Evolutionary conservation across 2,888 invertebrate species (phyloP).

Genomic region (Yponomeuta plumbellus): DNA sequence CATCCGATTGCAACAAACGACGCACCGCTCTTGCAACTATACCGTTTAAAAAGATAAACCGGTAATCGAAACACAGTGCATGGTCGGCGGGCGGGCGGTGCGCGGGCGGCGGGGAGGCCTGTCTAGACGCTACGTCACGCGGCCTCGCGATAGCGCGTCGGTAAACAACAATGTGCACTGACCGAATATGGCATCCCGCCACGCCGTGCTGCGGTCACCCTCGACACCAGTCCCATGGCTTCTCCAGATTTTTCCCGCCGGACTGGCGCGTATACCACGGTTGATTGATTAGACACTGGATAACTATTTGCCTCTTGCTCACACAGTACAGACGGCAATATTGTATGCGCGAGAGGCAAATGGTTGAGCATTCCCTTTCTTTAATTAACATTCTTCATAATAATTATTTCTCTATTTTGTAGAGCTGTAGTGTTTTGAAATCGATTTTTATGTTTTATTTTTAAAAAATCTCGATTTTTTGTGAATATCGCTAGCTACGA

Average conservation of each 20-base stretch:
- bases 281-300: background rate
- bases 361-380: no score
- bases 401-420: no score
- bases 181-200: slow-evolving; percentile 72
- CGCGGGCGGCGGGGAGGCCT: slow-evolving; percentile 39
- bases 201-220: slow-evolving; percentile 51
- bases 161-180: slow-evolving; percentile 76
- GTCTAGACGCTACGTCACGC: slow-evolving; percentile 78
- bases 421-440: no score
- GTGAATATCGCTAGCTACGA: no score
- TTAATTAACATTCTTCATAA: no score
- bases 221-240: slow-evolving; percentile 29
- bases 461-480: no score
- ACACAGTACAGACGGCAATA: no score
- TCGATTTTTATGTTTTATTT: no score
- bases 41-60: slow-evolving; percentile 71
- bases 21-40: slow-evolving; percentile 50
- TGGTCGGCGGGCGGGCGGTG: slow-evolving; percentile 39
- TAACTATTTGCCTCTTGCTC: no score
- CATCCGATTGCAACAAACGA: background rate
- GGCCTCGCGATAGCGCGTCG: slow-evolving; percentile 78
- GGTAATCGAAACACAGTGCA: slow-evolving; percentile 66
- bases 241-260: background rate
- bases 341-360: no score
- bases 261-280: background rate